Conservation (phyloP, 2,797 vertebrate species). For the Psittacula derbiana region DNA sequence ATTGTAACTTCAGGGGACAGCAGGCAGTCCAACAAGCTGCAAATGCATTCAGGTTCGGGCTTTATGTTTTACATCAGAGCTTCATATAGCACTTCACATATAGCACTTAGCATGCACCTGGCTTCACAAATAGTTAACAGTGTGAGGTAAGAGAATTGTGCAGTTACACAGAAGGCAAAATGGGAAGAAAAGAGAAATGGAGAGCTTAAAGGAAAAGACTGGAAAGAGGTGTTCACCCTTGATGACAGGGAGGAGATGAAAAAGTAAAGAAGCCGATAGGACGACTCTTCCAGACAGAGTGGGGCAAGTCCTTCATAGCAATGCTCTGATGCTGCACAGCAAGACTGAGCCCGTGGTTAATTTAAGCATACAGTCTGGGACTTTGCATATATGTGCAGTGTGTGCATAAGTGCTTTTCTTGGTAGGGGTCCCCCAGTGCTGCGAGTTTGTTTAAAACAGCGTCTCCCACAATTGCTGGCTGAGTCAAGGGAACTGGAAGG, state of each 20-base stretch:
- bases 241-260: background rate
- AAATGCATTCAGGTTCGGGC: background rate
- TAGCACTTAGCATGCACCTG: background rate
- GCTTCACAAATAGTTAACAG: background rate
- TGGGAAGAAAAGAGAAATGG: background rate
- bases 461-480: background rate
- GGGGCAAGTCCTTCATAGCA: background rate
- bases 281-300: background rate
- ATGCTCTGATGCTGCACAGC: background rate
- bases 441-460: background rate
- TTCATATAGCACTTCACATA: background rate
- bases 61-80: background rate
- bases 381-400: background rate
- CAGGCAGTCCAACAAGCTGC: background rate
- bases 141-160: accelerated
- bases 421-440: background rate
- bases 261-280: background rate
- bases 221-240: background rate
- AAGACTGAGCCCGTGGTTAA: background rate
- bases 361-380: background rate
- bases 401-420: accelerated
- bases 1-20: background rate
- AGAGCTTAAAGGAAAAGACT: background rate
- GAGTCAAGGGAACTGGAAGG: background rate
- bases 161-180: background rate